Conservation (phyloP, 2,888 invertebrate genomes). For the Mayetiola destructor region DNA sequence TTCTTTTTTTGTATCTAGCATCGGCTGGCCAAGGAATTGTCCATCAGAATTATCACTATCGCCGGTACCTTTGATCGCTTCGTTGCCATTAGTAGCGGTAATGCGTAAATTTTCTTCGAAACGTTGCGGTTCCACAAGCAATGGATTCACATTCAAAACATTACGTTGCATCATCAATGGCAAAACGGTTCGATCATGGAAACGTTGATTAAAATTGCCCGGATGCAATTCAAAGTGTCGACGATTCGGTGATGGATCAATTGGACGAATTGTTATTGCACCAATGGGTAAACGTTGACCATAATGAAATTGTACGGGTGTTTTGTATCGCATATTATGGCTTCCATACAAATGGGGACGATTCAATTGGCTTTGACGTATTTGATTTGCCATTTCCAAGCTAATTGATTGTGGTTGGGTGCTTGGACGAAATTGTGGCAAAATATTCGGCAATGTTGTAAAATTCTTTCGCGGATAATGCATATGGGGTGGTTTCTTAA, state of each 20-base stretch:
- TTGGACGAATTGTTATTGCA: not conserved
- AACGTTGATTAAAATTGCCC: conserved; percentile 10
- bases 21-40: not conserved
- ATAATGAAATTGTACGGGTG: not conserved
- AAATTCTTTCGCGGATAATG: conserved; percentile 24
- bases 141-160: not conserved
- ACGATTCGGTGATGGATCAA: not conserved
- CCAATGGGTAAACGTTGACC: not conserved
- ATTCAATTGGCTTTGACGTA: conserved; percentile 2
- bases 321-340: conserved; percentile 1
- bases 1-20: not conserved
- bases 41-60: conserved; percentile 2
- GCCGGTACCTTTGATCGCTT: conserved; percentile 25
- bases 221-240: conserved; percentile 15
- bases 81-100: conserved; percentile 17
- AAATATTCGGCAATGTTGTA: conserved; percentile 44
- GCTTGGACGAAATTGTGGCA: conserved; percentile 57
- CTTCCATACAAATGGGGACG: conserved; percentile 10
- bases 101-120: conserved; percentile 2
- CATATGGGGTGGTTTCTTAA: conserved; percentile 15
- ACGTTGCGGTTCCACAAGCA: conserved; percentile 10
- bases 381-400: conserved; percentile 16
- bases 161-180: conserved; percentile 14
- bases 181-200: conserved; percentile 23
- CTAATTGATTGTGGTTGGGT: conserved; percentile 19